A percentile compares a stretch with the other conserved stretches of the same genome.
These are phyloP conservation scores for Steatornis caripensis DNA, from an alignment of 2,113 vertebrate genomes.

Conservation along the genomic window DNA sequence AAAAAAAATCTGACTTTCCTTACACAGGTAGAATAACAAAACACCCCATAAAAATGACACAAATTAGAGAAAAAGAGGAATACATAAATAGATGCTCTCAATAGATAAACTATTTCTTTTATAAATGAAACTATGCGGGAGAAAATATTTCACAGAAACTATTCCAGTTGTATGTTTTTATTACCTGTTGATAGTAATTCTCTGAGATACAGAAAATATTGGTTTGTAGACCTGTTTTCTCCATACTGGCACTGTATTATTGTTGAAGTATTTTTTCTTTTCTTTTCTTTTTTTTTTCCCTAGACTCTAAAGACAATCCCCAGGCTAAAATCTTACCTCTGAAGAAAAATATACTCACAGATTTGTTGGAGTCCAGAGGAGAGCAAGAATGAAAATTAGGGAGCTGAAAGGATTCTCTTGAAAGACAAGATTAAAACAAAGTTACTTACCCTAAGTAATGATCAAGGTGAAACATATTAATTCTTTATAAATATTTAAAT, in stretches of 20 bases:
- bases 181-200: slow-evolving; percentile 9
- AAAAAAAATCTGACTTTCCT: background rate
- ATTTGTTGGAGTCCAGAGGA: background rate
- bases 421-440: background rate
- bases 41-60: background rate
- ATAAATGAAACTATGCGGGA: background rate
- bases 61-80: background rate
- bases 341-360: background rate
- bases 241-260: background rate
- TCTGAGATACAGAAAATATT: background rate
- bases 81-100: background rate
- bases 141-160: background rate
- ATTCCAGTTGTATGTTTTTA: background rate
- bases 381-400: background rate
- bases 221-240: background rate
- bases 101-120: background rate
- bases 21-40: background rate
- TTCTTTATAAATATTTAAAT: slow-evolving; percentile 7
- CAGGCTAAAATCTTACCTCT: background rate
- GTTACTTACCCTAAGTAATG: background rate
- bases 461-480: background rate
- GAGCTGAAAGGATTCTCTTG: background rate
- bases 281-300: background rate
- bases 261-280: background rate
- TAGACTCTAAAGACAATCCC: background rate